Evolutionary conservation across 2,113 vertebrate genomes (phyloP).

Genomic region (Mormyrus lacerda): DNA sequence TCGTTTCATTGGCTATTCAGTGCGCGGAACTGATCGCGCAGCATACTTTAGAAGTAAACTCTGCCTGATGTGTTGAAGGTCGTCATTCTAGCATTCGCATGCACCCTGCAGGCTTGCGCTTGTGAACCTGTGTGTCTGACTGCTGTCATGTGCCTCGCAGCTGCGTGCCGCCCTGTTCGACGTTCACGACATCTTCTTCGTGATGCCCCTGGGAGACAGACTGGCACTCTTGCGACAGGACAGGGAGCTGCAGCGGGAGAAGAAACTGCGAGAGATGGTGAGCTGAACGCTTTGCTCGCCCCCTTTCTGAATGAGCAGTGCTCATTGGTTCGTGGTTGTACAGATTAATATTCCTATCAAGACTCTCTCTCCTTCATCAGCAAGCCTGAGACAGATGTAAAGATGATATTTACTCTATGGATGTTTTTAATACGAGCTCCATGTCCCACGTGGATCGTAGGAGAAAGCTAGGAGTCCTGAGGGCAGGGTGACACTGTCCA

Average conservation of each 20-base stretch:
- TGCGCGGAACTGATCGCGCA: background rate
- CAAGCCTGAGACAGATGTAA: background rate
- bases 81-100: background rate
- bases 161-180: constrained; percentile 80
- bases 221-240: constrained; percentile 79
- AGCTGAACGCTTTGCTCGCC: background rate
- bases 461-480: constrained; percentile 79
- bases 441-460: constrained; percentile 45
- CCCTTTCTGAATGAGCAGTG: background rate
- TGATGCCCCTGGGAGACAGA: constrained; percentile 68
- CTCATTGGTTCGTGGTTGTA: background rate
- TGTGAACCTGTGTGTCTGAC: background rate
- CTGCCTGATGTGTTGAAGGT: background rate
- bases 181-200: constrained; percentile 88
- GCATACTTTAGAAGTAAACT: background rate
- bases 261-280: constrained; percentile 89
- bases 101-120: background rate
- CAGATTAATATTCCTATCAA: background rate
- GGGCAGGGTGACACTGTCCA: constrained; percentile 70
- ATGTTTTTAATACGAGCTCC: background rate
- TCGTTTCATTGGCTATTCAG: background rate
- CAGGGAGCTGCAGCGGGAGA: constrained; percentile 79
- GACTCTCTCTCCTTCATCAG: background rate
- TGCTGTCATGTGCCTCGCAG: constrained; percentile 45
- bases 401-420: background rate